Base-by-base conservation (phyloP, 2,888 invertebrate genomes). In the Perizoma flavofasciatum region DNA sequence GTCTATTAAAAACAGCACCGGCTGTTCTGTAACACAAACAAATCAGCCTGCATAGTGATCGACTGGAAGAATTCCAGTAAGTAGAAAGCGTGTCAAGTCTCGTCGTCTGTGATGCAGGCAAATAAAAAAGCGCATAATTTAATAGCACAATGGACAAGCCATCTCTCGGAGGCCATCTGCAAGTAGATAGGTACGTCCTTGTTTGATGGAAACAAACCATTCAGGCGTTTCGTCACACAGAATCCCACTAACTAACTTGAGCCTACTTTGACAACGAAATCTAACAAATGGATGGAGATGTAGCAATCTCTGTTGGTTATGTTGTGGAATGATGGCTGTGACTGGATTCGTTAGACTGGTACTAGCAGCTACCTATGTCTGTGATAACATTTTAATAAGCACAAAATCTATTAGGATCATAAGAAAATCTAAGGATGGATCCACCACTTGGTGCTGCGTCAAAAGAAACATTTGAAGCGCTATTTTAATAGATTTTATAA, bases 61-160 rank as follows among this genome's bases (percentile, higher is more conserved):
- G 57, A 54, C 66, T 67, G 32, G 11, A 61, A 64, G 60, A 66
- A 71, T 80, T 74, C 75, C 74, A 75, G 73, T 74, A 67, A 22
- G 78, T 82, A 85, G 86, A 86, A 85, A 86, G 85, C 84, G 86
- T 86, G 85, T 85, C 86, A 86, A 54, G 77, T 80, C 77, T 76
- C 78, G 69, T 67, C 72, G 76, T 69, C 71, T 73, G 74, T 74
- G 75, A 73, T 77, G 75, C 69, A 66, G 73, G 59, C 72, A 68
- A 67, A 72, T 78, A 83, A 84, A 85, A 84, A 85, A 81, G 78
- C 78, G 82, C 77, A 83, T 84, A 85, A 79, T 83, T 81, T 80
- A 74, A 79, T 73, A 78, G 74, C 72, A 85, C 82, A 85, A 85
- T 83, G 71, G 79, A 68, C 67, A 73, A 74, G 75, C 74, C 73